A percentile compares a stretch with the other conserved stretches of the same genome.
Evolutionary conservation across 2,113 vertebrate species (phyloP).

Genomic region (Oriolus oriolus): DNA sequence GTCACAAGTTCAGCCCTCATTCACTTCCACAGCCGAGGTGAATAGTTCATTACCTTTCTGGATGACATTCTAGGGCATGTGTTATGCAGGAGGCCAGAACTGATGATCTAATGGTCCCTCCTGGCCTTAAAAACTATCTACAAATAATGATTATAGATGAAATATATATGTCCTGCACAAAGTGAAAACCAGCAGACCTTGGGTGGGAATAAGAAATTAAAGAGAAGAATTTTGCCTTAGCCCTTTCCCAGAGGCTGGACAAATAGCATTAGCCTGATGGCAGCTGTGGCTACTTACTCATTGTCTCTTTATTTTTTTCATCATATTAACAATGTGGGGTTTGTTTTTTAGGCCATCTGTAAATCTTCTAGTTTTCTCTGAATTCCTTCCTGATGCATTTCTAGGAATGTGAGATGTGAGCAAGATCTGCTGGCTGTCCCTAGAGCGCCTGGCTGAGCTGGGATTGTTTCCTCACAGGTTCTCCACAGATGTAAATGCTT

Average conservation of each 20-base stretch:
- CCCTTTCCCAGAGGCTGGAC: neutral
- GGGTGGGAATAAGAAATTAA: conserved; percentile 11
- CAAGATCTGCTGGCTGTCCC: rapidly evolving
- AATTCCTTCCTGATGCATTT: neutral
- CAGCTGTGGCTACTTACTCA: neutral
- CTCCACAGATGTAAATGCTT: neutral
- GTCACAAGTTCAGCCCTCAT: neutral
- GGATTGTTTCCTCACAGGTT: neutral
- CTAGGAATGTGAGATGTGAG: neutral
- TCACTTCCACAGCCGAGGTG: neutral
- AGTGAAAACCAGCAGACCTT: conserved; percentile 11
- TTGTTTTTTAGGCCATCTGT: neutral
- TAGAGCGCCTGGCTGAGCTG: rapidly evolving
- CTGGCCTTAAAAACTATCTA: conserved; percentile 15
- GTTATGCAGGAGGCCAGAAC: conserved; percentile 37
- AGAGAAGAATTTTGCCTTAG: neutral
- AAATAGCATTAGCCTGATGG: neutral
- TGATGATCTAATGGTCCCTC: conserved; percentile 49
- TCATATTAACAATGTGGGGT: neutral
- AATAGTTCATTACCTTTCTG: conserved; percentile 52
- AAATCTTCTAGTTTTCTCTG: neutral
- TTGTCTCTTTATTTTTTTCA: neutral
- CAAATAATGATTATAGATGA: conserved; percentile 17
- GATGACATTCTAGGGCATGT: conserved; percentile 8
- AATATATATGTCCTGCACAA: conserved; percentile 31